Percentiles rank a stretch among this genome's conserved stretches.
Evolutionary conservation across 2,797 vertebrate genomes (phyloP).

Genomic region (Phoebastria nigripes): DNA sequence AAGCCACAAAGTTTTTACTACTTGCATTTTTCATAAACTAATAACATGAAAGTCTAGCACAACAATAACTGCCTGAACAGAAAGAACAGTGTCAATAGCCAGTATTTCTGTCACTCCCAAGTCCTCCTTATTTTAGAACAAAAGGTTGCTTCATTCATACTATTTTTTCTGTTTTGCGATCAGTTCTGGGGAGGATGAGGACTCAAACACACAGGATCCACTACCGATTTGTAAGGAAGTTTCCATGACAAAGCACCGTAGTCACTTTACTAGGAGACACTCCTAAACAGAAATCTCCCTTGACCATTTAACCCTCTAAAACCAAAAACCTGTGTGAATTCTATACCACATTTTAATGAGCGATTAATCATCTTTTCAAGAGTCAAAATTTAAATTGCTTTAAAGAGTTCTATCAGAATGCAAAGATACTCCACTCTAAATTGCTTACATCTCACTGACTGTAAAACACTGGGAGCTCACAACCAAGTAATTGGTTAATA

Average conservation of each 20-base stretch:
- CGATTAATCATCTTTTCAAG: not conserved
- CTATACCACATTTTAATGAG: not conserved
- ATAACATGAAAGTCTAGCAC: conserved; percentile 36
- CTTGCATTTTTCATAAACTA: conserved; percentile 46
- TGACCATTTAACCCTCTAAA: not conserved
- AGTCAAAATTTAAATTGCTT: not conserved
- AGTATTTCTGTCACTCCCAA: not conserved
- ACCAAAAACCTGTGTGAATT: not conserved
- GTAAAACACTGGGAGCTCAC: not conserved
- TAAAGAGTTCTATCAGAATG: not conserved
- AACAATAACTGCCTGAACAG: conserved; percentile 18
- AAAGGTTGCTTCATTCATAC: not conserved
- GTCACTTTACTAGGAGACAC: not conserved
- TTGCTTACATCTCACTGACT: not conserved
- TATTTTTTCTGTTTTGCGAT: not conserved
- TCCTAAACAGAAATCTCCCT: not conserved
- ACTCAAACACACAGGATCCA: not conserved
- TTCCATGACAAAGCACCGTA: conserved; percentile 18
- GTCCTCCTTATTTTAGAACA: not conserved
- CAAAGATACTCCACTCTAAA: not conserved
- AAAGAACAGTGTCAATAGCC: conserved; percentile 26
- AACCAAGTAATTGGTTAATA: not conserved
- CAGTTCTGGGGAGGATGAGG: not conserved
- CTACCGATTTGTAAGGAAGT: not conserved
- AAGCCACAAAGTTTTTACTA: conserved; percentile 45